Conservation (phyloP, 2,113 vertebrate species). For the Vombatus ursinus region DNA sequence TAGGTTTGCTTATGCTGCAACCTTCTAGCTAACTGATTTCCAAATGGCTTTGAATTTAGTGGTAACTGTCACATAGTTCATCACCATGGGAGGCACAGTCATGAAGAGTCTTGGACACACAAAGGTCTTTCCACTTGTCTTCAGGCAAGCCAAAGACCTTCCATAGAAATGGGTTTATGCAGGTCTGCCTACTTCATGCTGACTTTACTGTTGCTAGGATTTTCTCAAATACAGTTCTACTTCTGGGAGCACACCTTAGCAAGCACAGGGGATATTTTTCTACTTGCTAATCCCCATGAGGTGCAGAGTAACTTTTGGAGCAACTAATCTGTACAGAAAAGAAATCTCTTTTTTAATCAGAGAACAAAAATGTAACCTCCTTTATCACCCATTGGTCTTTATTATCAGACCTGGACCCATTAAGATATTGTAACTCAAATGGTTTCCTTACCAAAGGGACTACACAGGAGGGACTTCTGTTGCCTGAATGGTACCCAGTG, state of each 20-base stretch:
- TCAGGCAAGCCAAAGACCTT: background rate
- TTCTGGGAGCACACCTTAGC: background rate
- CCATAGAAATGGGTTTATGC: background rate
- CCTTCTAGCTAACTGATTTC: background rate
- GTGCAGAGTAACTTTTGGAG: background rate
- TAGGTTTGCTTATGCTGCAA: background rate
- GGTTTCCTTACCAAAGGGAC: background rate
- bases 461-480: too few species aligned
- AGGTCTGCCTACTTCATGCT: background rate
- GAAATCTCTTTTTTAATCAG: background rate
- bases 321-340: background rate
- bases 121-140: background rate
- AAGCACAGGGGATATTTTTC: background rate
- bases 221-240: background rate
- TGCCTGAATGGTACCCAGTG: background rate
- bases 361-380: background rate
- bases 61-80: background rate
- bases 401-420: background rate
- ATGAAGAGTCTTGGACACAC: background rate
- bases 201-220: background rate
- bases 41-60: constrained; percentile 11
- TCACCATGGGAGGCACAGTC: background rate
- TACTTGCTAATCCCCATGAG: background rate
- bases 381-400: background rate
- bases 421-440: background rate